These are phyloP conservation scores for Trachelus stipa DNA, from an alignment of 2,888 invertebrate species.

Conservation along the genomic window DNA sequence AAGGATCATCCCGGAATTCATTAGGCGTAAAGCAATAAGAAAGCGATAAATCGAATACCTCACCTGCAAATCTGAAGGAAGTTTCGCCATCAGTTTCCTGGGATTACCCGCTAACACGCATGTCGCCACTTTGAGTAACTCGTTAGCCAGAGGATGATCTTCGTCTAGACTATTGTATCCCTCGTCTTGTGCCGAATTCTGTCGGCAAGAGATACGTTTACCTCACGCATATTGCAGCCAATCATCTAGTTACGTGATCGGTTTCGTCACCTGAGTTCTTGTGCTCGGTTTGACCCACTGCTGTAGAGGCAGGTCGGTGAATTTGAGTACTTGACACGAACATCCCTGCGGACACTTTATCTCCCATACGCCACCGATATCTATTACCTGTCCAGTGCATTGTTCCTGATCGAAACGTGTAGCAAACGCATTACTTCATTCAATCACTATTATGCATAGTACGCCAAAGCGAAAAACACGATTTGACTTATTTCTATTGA, in stretches of 20 bases:
- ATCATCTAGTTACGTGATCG: background rate
- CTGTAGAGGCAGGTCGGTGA: slow-evolving; percentile 57
- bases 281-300: slow-evolving; percentile 49
- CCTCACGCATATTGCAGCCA: background rate
- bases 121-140: slow-evolving; percentile 54
- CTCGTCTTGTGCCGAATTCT: slow-evolving; percentile 26
- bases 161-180: slow-evolving; percentile 21
- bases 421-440: slow-evolving; percentile 15
- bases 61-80: slow-evolving; percentile 56
- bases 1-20: background rate
- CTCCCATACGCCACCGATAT: slow-evolving; percentile 54
- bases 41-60: background rate
- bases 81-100: slow-evolving; percentile 42
- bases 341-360: slow-evolving; percentile 57
- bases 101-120: slow-evolving; percentile 50
- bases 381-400: slow-evolving; percentile 47
- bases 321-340: slow-evolving; percentile 57
- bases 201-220: slow-evolving; percentile 6
- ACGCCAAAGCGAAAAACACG: background rate
- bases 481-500: background rate
- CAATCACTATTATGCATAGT: background rate
- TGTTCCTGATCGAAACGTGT: slow-evolving; percentile 35
- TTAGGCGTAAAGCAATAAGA: background rate
- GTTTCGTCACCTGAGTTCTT: slow-evolving; percentile 21
- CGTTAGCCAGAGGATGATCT: slow-evolving; percentile 42